Conservation (phyloP, 2,113 vertebrate genomes). For the Tachycineta bicolor region DNA sequence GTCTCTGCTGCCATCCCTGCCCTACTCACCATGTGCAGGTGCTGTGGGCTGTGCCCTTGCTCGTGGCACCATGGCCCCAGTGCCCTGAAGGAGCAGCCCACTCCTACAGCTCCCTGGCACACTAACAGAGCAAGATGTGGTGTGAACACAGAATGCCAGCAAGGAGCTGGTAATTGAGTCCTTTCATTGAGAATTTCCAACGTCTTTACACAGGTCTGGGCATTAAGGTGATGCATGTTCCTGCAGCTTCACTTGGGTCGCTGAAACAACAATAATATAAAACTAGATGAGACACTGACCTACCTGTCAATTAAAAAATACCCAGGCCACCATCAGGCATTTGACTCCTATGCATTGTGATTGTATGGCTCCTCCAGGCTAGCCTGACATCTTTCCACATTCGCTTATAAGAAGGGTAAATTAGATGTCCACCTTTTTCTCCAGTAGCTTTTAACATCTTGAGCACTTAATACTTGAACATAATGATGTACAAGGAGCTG, state of each 20-base stretch:
- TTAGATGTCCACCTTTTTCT: not conserved
- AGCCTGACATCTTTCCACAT: not conserved
- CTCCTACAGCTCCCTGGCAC: not conserved
- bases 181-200: not conserved
- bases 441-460: not conserved
- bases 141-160: not conserved
- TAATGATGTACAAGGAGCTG: not conserved
- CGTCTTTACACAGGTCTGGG: not conserved
- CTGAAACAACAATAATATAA: not conserved
- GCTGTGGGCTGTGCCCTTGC: not conserved
- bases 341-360: not conserved
- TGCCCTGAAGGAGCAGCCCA: not conserved
- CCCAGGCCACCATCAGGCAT: not conserved
- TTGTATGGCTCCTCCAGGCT: not conserved
- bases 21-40: no score
- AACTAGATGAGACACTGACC: not conserved
- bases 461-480: not conserved
- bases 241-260: not conserved
- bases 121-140: accelerated
- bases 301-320: not conserved
- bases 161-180: not conserved
- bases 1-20: not conserved
- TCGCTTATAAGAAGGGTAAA: not conserved
- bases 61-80: not conserved
- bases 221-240: not conserved